A percentile compares a stretch with the other conserved stretches of the same genome.
Evolutionary conservation across 2,888 invertebrate genomes (phyloP).

Genomic region (Disparrhopalites patrizii): DNA sequence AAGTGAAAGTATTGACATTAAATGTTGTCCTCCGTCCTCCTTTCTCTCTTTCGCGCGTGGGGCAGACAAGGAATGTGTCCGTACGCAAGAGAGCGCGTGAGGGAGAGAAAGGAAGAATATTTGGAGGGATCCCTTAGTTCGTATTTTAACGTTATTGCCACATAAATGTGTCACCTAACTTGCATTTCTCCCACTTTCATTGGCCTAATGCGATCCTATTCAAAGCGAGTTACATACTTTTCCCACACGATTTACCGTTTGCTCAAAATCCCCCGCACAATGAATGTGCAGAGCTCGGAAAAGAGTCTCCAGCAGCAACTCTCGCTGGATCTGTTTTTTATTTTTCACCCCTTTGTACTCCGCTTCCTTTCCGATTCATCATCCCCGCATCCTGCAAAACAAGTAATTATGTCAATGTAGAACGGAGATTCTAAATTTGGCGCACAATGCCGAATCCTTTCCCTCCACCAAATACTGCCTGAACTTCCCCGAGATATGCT

Average conservation of each 20-base stretch:
- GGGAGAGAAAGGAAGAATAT: slow-evolving; percentile 21
- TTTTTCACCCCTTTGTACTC: background rate
- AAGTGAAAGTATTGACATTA: slow-evolving; percentile 11
- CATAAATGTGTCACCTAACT: slow-evolving; percentile 48
- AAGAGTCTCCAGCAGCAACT: background rate
- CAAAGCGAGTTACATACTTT: slow-evolving; percentile 24
- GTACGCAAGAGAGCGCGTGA: background rate
- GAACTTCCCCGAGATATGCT: too few species aligned
- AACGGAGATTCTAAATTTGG: too few species aligned
- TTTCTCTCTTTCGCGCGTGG: too few species aligned
- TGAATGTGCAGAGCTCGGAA: too few species aligned
- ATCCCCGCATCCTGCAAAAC: too few species aligned
- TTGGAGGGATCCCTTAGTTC: slow-evolving; percentile 35
- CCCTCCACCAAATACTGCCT: too few species aligned
- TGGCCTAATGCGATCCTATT: slow-evolving; percentile 39
- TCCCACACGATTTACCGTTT: slow-evolving; percentile 27
- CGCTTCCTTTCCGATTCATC: background rate
- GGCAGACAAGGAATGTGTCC: background rate
- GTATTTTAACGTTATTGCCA: slow-evolving; percentile 48
- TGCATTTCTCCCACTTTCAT: slow-evolving; percentile 44
- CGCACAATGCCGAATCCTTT: too few species aligned
- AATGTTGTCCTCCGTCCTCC: slow-evolving; percentile 2
- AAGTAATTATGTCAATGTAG: too few species aligned
- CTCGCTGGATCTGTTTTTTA: too few species aligned
- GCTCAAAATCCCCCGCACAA: too few species aligned